Base-by-base conservation (phyloP, 53 echinoderm and acorn worm species). In the Pentamera pediparva region DNA sequence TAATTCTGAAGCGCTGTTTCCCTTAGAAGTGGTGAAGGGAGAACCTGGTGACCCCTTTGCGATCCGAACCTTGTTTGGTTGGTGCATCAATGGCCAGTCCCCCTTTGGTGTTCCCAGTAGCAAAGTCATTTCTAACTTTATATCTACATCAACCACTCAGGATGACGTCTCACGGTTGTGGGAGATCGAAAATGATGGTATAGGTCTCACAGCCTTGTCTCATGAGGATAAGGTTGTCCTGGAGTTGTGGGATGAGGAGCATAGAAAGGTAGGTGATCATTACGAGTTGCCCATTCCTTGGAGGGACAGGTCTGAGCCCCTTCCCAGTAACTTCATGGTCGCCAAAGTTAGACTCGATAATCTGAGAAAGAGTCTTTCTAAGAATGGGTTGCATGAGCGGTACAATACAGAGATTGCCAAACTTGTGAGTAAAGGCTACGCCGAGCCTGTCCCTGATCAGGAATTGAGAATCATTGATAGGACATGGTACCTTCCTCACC, bases 401-500 rank as follows among this genome's bases (percentile, higher is more conserved):
- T 82, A 82, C 26, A 32, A 65, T 38, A 67, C 41, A 0, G 76
- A 67, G 41, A 76, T 82, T 13, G 19, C 4, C 2, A 76, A 76
- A 13, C 62, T 82, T 12, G 12, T 65, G 34, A 47, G 56, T 21
- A 76, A 64, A 5, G 35, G 76, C 32, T 82, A 82, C 45, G 76
- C 82, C 0, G 82, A 82, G 13, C 12, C 21, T 24, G 76, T 82
- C 8, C 76, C 82, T 24, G 21, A 51, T 9, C 3, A 17, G 29
- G 81, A 81, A 54, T 39, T 74, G 63, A 17, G 28, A 4, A 21
- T n/a, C 26, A 5, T 25, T 15, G 82, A 82, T 22, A 67, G 82
- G 32, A 67, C 26, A 25, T 82, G 82, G 82, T 76, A 82, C 25
- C 57, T 82, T 8, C 82, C 76, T 8, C 82, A 82, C 26, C 82